Evolutionary conservation across 2,113 vertebrate genomes (phyloP), one percentile per base, ranked within the genome.

Genomic region (Apodemus sylvaticus): DNA sequence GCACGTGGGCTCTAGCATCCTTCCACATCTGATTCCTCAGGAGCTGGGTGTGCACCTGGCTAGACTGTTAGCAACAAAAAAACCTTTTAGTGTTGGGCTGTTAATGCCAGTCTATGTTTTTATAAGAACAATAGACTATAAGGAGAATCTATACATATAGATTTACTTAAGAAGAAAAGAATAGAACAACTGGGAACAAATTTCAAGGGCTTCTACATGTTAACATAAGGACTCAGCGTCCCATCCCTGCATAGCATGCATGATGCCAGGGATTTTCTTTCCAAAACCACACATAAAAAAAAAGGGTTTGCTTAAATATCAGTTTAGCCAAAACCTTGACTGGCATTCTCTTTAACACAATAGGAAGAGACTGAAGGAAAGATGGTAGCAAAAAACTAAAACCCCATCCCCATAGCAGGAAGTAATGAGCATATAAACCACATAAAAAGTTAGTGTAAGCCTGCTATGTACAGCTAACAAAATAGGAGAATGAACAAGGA

Each of bases 181-280:
- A 7, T 66, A 24, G 4, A 91, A 89, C 36, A 16, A 89, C 45
- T 64, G 1, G 26, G 74, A 85, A 91, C 68, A 55, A 0, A 78
- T 91, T 55, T 31, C 36, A 78, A 95, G n/a, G 58, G 94, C 45
- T 87, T 95, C 26, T 66, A 82, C 91, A 68, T 91, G 77, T 86
- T 79, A 71, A 91, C 10, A 4, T 86, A 24, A 66, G 42, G 64
- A 51, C 42, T 68, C 12, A 0, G 51, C 31, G 42, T n/a, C 85
- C 10, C 1, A 20, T 51, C 31, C 45, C n/a, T 70, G 85, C 10
- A 5, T 36, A 53, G 34, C 64, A 86, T 86, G n/a, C 85, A 34
- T 12, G 29, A 34, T 34, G 45, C 42, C 60, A 66, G 26, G 17
- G 26, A 14, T 39, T 34, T 66, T 19, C 12, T 86, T 29, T 86